Evolutionary conservation across 2,797 vertebrate genomes (phyloP).

Genomic region (Sebastes flavidus): DNA sequence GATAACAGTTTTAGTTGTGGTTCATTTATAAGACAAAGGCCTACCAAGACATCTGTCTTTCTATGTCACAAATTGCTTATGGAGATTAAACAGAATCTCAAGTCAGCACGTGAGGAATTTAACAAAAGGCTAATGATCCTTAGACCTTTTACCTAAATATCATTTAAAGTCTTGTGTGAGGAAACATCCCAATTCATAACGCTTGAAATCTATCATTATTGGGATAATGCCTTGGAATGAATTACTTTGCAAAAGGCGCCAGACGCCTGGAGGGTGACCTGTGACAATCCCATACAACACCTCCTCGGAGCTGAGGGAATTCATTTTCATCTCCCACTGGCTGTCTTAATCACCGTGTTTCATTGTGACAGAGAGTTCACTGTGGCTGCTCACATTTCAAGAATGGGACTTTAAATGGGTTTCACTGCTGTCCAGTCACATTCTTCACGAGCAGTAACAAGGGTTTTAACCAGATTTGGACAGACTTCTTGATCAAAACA

Average conservation of each 20-base stretch:
- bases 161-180: constrained; percentile 76
- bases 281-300: constrained; percentile 79
- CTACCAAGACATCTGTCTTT: neutral
- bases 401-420: constrained; percentile 43
- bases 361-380: constrained; percentile 81
- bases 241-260: constrained; percentile 78
- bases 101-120: constrained; percentile 60
- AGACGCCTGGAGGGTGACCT: constrained; percentile 79
- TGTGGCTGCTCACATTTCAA: constrained; percentile 72
- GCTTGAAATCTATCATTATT: constrained; percentile 82
- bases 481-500: constrained; percentile 41
- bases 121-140: constrained; percentile 68
- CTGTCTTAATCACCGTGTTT: constrained; percentile 83
- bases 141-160: constrained; percentile 80
- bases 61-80: constrained; percentile 35
- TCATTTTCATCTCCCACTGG: constrained; percentile 85
- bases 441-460: constrained; percentile 25
- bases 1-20: neutral
- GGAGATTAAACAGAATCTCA: constrained; percentile 50
- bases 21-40: neutral
- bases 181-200: constrained; percentile 84
- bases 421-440: constrained; percentile 24
- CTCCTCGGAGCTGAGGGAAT: constrained; percentile 79
- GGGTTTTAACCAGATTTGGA: constrained; percentile 22
- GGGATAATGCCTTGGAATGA: constrained; percentile 81